Percentiles rank a stretch among this genome's conserved stretches.
These are phyloP conservation scores for Coleophora deauratella DNA, from an alignment of 2,888 invertebrate species.

Conservation along the genomic window DNA sequence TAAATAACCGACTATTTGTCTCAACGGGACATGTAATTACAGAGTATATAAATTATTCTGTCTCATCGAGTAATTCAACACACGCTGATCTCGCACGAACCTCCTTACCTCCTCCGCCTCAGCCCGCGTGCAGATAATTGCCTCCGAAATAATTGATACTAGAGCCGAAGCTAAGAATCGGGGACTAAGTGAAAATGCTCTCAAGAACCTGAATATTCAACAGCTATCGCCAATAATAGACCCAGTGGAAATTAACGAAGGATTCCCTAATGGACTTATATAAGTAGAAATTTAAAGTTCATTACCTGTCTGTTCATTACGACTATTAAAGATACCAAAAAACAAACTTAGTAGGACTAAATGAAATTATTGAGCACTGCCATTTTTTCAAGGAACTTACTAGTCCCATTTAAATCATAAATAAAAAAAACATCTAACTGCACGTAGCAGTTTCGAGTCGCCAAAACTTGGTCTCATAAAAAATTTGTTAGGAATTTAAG, in stretches of 20 bases:
- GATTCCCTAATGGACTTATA: too few relatives aligned
- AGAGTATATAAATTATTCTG: conserved; percentile 40
- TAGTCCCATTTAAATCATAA: too few relatives aligned
- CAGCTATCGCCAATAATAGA: conserved; percentile 11
- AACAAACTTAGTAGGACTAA: too few relatives aligned
- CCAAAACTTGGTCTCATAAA: conserved; percentile 11
- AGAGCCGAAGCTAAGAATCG: conserved; percentile 29
- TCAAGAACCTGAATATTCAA: conserved; percentile 34
- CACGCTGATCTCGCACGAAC: conserved; percentile 34
- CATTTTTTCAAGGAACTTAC: too few relatives aligned
- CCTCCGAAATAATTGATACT: conserved; percentile 50
- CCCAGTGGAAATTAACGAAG: conserved; percentile 20
- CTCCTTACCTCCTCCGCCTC: conserved; percentile 22
- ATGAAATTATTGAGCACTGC: too few relatives aligned
- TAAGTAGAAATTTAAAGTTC: too few relatives aligned
- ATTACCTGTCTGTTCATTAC: background rate
- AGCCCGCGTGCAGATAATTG: conserved; percentile 51
- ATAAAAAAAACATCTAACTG: too few relatives aligned
- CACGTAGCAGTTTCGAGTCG: conserved; percentile 11
- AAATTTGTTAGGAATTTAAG: background rate
- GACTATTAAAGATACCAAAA: too few relatives aligned
- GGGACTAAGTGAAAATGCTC: conserved; percentile 29
- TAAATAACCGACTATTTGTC: too few relatives aligned
- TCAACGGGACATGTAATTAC: conserved; percentile 34
- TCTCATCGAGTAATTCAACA: conserved; percentile 40